Evolutionary conservation across 2,113 vertebrate species (phyloP).

Genomic region (Osmerus mordax): DNA sequence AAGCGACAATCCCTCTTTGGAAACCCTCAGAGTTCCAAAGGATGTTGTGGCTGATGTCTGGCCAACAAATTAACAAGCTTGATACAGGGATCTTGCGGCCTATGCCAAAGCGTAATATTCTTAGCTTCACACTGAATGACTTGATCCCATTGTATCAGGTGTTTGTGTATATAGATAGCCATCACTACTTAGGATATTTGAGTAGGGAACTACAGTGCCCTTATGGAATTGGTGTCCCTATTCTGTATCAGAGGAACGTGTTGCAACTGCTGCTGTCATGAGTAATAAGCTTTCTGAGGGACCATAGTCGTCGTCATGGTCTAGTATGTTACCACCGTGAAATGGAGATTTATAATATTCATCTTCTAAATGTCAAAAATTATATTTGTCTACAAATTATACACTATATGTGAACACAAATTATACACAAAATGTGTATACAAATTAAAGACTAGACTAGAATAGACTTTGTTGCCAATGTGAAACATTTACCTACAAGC

Average conservation of each 20-base stretch:
- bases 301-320: neutral
- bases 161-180: neutral
- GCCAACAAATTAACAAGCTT: constrained; percentile 20
- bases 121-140: constrained; percentile 3
- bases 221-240: neutral
- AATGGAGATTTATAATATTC: too few species aligned
- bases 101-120: too few species aligned
- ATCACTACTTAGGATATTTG: too few species aligned
- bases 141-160: constrained; percentile 16
- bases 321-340: neutral
- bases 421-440: too few species aligned
- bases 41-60: constrained; percentile 3
- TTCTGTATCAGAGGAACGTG: neutral
- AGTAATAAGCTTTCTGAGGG: constrained; percentile 13
- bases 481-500: constrained; percentile 6
- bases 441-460: too few species aligned
- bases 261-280: neutral
- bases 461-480: too few species aligned
- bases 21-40: neutral
- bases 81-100: neutral
- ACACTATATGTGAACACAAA: too few species aligned
- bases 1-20: neutral
- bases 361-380: too few species aligned
- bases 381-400: too few species aligned
- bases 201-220: neutral